These are phyloP conservation scores for Eremophila alpestris DNA, from an alignment of 2,797 vertebrate genomes.

Conservation along the genomic window DNA sequence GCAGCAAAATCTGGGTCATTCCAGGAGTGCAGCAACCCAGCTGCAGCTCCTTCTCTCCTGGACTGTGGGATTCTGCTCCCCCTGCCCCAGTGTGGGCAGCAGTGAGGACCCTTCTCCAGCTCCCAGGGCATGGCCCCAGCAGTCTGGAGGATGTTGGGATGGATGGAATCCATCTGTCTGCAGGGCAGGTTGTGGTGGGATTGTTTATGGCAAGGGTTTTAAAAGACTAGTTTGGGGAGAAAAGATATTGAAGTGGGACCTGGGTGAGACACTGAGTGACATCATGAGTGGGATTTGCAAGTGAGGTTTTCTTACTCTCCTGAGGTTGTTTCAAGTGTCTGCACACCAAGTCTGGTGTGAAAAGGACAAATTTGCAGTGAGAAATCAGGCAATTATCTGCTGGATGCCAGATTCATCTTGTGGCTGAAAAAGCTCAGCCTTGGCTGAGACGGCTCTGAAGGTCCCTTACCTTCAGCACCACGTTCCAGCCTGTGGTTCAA, in stretches of 20 bases:
- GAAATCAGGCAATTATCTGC: neutral
- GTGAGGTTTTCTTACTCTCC: neutral
- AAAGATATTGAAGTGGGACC: neutral
- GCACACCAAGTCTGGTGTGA: neutral
- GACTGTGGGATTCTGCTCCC: neutral
- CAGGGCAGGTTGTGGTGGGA: neutral
- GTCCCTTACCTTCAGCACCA: neutral
- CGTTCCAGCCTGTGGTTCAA: neutral
- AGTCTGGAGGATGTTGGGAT: neutral
- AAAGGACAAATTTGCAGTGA: neutral
- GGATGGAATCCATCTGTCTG: neutral
- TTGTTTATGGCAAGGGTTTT: neutral
- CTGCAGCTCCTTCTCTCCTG: neutral
- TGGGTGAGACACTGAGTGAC: neutral
- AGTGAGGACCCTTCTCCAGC: neutral
- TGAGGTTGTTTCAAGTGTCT: neutral
- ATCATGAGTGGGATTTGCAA: neutral
- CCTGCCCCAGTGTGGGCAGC: fast-evolving
- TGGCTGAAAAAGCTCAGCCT: neutral
- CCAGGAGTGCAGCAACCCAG: neutral
- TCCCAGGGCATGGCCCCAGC: neutral
- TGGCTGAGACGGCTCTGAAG: neutral
- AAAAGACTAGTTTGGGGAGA: neutral
- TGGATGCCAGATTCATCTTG: neutral
- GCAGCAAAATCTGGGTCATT: slow-evolving; percentile 9